These are phyloP conservation scores for Rhynchotus rufescens DNA, from an alignment of 2,797 vertebrate genomes.

Conservation along the genomic window DNA sequence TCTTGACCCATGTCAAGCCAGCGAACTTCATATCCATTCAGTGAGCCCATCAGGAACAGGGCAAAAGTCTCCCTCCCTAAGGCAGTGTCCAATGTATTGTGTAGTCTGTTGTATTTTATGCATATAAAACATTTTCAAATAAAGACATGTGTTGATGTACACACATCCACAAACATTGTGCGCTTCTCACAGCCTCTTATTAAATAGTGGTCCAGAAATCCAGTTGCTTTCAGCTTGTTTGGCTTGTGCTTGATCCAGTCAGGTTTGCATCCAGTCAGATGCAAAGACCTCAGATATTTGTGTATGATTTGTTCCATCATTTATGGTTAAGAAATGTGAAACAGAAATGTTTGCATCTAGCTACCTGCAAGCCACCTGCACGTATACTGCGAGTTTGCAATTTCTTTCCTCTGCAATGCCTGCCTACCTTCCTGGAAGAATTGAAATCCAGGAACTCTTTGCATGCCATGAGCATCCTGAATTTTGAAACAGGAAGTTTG, in stretches of 20 bases:
- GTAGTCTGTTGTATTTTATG: not conserved
- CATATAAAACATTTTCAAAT: not conserved
- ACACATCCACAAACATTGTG: not conserved
- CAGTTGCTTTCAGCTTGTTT: not conserved
- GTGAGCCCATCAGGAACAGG: not conserved
- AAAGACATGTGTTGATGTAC: not conserved
- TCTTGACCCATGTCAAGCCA: not conserved
- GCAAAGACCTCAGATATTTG: rapidly evolving
- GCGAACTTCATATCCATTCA: not conserved
- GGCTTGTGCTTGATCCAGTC: not conserved
- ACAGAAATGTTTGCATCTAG: not conserved
- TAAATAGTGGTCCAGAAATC: not conserved
- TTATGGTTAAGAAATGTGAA: not conserved
- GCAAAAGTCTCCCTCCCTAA: not conserved
- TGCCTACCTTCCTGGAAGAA: rapidly evolving
- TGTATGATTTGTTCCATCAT: rapidly evolving
- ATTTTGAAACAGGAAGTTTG: not conserved
- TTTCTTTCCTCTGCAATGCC: rapidly evolving
- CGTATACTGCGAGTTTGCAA: not conserved
- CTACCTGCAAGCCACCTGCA: not conserved
- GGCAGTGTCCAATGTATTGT: not conserved
- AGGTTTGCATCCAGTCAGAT: rapidly evolving
- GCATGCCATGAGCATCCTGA: not conserved
- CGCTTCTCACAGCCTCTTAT: not conserved
- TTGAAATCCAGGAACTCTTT: not conserved